These are phyloP conservation scores for Embidobia sp. DNA, from an alignment of 2,888 invertebrate species.

Conservation along the genomic window DNA sequence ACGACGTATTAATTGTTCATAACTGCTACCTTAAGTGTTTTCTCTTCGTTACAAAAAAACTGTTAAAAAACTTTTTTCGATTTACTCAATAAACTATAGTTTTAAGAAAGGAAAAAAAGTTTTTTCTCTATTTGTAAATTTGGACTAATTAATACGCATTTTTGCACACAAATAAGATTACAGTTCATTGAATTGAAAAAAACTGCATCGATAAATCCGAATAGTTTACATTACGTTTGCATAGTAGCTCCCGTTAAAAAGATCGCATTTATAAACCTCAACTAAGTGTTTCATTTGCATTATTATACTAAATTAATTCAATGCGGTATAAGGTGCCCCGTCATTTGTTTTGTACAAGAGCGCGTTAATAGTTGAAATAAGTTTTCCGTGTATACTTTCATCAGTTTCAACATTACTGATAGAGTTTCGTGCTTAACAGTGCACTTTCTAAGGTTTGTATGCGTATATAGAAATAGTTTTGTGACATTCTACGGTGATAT, in stretches of 20 bases:
- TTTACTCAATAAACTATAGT: no score
- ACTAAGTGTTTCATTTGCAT: no score
- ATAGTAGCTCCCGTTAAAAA: constrained; percentile 4
- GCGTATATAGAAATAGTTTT: constrained; percentile 45
- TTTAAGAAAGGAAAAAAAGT: no score
- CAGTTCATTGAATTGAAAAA: constrained; percentile 17
- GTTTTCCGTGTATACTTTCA: constrained; percentile 24
- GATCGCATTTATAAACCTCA: no score
- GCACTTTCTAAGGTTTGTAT: constrained; percentile 27
- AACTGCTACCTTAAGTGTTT: no score
- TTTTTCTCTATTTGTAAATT: no score
- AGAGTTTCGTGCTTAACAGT: constrained; percentile 38
- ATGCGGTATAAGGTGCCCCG: neutral
- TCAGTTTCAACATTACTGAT: constrained; percentile 28
- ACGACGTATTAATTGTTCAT: no score
- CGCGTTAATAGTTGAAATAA: constrained; percentile 26
- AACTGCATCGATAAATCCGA: constrained; percentile 5
- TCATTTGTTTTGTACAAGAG: constrained; percentile 18
- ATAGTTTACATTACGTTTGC: constrained; percentile 1
- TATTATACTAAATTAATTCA: neutral
- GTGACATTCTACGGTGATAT: constrained; percentile 38
- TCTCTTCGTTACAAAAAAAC: no score
- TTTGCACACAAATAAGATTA: constrained; percentile 7
- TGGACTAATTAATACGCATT: no score
- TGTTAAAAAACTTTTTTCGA: no score